These are phyloP conservation scores for Neodiprion pinetum DNA, from an alignment of 1,140 invertebrate species.

Conservation along the genomic window DNA sequence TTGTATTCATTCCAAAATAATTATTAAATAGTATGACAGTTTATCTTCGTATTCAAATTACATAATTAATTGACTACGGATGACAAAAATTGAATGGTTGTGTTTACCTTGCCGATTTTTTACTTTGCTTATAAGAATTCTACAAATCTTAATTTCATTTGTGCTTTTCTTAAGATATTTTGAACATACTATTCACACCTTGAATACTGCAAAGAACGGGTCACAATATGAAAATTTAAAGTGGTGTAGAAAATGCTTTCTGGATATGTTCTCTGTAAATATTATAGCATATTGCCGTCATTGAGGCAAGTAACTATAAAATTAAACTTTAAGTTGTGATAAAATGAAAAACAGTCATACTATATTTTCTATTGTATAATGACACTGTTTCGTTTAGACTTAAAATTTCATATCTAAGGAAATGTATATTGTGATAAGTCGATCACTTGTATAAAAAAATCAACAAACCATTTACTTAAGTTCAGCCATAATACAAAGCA, in stretches of 20 bases:
- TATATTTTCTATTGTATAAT: background rate
- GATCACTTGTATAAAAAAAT: slow-evolving; percentile 44
- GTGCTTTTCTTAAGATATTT: background rate
- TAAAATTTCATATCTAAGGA: slow-evolving; percentile 15
- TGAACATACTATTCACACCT: background rate
- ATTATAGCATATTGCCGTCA: slow-evolving; percentile 46
- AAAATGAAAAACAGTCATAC: slow-evolving; percentile 10
- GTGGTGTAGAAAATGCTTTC: slow-evolving; percentile 11
- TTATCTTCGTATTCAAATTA: slow-evolving; percentile 4
- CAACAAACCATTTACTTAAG: background rate
- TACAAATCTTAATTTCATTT: background rate
- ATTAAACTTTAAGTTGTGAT: slow-evolving; percentile 20
- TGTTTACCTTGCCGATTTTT: background rate
- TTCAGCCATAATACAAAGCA: background rate
- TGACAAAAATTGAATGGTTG: slow-evolving; percentile 5
- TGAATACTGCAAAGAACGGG: slow-evolving; percentile 3
- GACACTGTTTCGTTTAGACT: background rate
- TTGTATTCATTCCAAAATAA: slow-evolving; percentile 19
- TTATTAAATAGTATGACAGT: slow-evolving; percentile 9
- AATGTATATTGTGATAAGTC: slow-evolving; percentile 52
- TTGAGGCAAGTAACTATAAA: slow-evolving; percentile 34
- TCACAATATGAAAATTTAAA: background rate
- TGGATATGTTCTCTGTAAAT: slow-evolving; percentile 40
- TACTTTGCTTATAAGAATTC: background rate
- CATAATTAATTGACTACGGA: background rate